Conservation (phyloP, 2,797 vertebrate genomes). For the Cossypha polioptera region DNA sequence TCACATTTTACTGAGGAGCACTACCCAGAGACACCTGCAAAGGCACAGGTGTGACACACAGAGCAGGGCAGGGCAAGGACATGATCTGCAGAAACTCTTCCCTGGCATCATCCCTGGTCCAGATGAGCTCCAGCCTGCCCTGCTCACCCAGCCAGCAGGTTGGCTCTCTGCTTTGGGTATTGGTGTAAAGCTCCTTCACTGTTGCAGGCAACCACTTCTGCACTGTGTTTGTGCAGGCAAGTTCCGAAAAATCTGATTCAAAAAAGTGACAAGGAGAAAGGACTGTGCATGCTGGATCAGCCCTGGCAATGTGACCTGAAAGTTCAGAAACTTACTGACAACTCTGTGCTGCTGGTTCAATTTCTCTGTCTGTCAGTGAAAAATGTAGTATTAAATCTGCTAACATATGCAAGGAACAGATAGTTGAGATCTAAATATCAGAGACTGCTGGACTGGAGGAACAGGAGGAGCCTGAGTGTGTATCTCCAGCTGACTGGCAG, state of each 20-base stretch:
- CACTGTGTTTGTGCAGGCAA: background rate
- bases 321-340: background rate
- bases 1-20: background rate
- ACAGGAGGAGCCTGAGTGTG: rapidly evolving
- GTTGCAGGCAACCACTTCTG: background rate
- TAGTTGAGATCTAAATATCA: background rate
- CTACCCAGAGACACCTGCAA: background rate
- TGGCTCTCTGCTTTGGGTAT: background rate
- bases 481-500: background rate
- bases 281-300: background rate
- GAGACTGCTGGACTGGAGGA: background rate
- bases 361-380: background rate
- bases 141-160: background rate
- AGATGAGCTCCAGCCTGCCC: rapidly evolving
- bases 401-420: background rate
- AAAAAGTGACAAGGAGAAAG: background rate
- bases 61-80: background rate
- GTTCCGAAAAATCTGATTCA: background rate
- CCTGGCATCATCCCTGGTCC: background rate
- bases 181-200: background rate
- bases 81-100: background rate
- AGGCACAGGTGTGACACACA: background rate
- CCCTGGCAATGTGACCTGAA: background rate
- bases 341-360: background rate
- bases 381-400: background rate